Evolutionary conservation across 2,888 invertebrate genomes (phyloP).

Genomic region (Lasioglossum vierecki): DNA sequence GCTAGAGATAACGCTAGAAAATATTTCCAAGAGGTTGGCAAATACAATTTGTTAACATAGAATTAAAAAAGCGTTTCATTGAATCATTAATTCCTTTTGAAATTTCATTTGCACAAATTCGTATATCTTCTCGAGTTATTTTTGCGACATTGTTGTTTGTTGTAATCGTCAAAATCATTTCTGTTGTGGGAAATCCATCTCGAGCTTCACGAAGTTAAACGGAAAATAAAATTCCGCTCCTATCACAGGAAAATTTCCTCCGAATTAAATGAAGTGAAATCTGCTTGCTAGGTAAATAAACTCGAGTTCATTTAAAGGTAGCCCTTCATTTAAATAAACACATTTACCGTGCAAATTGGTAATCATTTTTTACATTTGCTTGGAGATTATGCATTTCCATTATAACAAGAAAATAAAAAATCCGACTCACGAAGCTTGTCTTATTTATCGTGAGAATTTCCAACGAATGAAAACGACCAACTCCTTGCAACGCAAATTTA

Average conservation of each 20-base stretch:
- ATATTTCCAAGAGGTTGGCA: neutral
- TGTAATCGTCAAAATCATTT: neutral
- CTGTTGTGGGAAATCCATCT: neutral
- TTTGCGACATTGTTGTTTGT: neutral
- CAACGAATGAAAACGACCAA: neutral
- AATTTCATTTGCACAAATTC: neutral
- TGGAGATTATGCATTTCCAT: neutral
- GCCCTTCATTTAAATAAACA: neutral
- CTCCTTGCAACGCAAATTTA: neutral
- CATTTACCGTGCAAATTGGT: constrained; percentile 9
- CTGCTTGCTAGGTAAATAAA: constrained; percentile 19
- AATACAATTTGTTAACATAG: neutral
- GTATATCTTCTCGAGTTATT: neutral
- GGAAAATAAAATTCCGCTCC: constrained; percentile 15
- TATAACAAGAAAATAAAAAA: neutral
- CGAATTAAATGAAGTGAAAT: constrained; percentile 24
- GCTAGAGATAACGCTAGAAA: neutral
- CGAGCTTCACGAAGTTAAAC: neutral
- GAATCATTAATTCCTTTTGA: neutral
- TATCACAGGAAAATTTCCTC: constrained; percentile 37
- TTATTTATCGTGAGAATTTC: neutral
- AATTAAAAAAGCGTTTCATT: neutral
- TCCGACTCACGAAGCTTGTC: neutral
- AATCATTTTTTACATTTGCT: constrained; percentile 6
- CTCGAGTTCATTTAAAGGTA: constrained; percentile 17